Base-by-base conservation (phyloP, 2,797 vertebrate species). In the Silurus lanzhouensis region DNA sequence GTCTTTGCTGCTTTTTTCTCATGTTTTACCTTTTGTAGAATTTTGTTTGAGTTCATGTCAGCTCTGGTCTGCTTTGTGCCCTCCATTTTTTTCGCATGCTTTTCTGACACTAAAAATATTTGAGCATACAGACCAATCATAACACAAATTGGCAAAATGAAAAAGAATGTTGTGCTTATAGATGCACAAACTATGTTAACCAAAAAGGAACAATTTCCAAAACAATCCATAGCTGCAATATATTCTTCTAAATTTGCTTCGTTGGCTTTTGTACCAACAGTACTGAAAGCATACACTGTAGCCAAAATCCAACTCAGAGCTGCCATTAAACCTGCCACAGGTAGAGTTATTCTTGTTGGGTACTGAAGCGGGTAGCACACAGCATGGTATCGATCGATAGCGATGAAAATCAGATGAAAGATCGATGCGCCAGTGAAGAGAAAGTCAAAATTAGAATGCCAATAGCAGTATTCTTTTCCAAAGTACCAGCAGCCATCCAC, bases 401-500 rank as follows among this genome's bases (percentile, higher is more conserved):
- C 81, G 9, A 82, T 82, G n/a, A 46, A 71, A 71, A 82, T 82
- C 66, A 82, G 55, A 13, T 82, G 81, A 58, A 71, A 82, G 22
- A 82, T 82, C 0, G 81, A 82, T 71, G 66, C 81, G 0, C 81
- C 81, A 6, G 81, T 82, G 15, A 82, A 82, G 20, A 82, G 55
- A 58, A 71, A 82, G 55, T 82, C 81, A 71, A 82, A 82, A 38
- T 5, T 57, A 6, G 81, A 71, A 19, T 82, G 67, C 81, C 48
- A 58, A 12, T 85, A 81, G 85, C 94, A 96, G 84, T 95, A 94
- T 6, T 83, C 20, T 22, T 94, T 91, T 20, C 95, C 93, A 74
- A 93, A 95, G 82, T 93, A 93, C 95, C 94, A 96, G 87, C 95
- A 95, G 38, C 93, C 93, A 71, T 92, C 88, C 31, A 94, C 91